phyloP scores from a whole-genome alignment of 2,888 invertebrate genomes.

The Drosophila algonquin region DNA sequence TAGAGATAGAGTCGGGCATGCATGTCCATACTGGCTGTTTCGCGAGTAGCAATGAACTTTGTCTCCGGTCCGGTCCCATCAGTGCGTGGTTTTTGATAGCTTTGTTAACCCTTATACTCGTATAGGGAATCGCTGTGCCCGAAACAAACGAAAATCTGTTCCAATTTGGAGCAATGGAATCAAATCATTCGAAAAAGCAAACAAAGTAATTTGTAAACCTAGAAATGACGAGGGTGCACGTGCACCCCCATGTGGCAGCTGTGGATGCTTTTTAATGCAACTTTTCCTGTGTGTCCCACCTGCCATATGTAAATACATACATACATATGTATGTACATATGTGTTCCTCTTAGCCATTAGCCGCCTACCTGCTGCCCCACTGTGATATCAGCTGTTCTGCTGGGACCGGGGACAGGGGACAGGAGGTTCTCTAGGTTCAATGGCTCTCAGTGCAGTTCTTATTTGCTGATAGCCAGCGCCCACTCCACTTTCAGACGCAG shows the following conservation, averaged over 20 bases:
- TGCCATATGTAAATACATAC: neutral
- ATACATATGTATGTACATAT: neutral
- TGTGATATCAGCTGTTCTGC: constrained; percentile 40
- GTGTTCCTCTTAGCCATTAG: neutral
- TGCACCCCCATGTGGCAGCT: neutral
- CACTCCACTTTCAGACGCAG: constrained; percentile 6
- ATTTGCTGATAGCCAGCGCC: constrained; percentile 12
- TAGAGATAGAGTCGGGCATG: constrained; percentile 23
- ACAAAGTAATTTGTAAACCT: neutral
- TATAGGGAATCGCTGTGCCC: neutral
- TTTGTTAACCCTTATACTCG: constrained; percentile 42
- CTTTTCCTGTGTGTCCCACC: constrained; percentile 24
- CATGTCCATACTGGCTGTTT: constrained; percentile 25
- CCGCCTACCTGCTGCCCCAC: neutral
- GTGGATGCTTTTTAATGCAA: neutral
- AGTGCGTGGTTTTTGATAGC: constrained; percentile 23
- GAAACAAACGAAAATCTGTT: neutral
- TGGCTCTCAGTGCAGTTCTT: neutral
- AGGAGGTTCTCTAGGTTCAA: constrained; percentile 6
- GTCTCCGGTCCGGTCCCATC: constrained; percentile 1
- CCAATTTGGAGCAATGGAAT: neutral
- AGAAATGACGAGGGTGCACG: neutral
- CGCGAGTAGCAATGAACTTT: constrained; percentile 65
- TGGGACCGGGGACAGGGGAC: neutral
- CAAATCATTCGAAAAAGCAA: neutral